These are phyloP conservation scores for Procambarus clarkii DNA, from an alignment of 1,140 invertebrate genomes.

Conservation along the genomic window DNA sequence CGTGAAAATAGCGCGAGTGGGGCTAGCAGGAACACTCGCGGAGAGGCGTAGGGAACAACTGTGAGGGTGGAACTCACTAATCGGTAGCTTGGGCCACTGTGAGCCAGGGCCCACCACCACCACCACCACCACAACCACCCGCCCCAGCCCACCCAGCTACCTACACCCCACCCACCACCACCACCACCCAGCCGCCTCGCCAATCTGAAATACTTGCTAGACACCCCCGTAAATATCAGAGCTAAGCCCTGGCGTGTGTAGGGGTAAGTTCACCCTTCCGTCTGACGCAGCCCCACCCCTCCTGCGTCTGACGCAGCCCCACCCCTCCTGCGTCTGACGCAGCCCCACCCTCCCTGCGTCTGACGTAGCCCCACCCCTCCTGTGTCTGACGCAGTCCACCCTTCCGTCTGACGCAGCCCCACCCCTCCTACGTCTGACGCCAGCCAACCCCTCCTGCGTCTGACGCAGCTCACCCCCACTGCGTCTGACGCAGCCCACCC, in stretches of 20 bases:
- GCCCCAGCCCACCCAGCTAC: background rate
- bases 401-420: no score
- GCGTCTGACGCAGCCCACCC: no score
- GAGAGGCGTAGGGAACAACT: conserved; percentile 32
- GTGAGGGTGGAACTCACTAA: conserved; percentile 28
- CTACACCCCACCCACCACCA: background rate
- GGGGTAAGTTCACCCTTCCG: no score
- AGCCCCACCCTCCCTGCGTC: background rate
- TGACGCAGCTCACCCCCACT: no score
- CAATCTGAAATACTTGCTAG: background rate
- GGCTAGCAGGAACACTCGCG: background rate
- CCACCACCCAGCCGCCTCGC: background rate
- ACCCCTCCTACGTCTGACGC: no score
- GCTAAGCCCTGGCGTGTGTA: no score
- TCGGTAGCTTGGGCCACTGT: conserved; percentile 21
- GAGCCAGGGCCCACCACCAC: background rate
- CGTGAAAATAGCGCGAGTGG: background rate
- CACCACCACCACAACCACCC: background rate
- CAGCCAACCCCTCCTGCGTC: no score
- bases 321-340: background rate
- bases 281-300: no score
- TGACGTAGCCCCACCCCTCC: no score
- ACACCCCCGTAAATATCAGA: no score
- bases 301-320: no score
- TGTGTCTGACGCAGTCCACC: no score